Base-by-base conservation (phyloP, 2,797 vertebrate species). In the Pangasius macronema region DNA sequence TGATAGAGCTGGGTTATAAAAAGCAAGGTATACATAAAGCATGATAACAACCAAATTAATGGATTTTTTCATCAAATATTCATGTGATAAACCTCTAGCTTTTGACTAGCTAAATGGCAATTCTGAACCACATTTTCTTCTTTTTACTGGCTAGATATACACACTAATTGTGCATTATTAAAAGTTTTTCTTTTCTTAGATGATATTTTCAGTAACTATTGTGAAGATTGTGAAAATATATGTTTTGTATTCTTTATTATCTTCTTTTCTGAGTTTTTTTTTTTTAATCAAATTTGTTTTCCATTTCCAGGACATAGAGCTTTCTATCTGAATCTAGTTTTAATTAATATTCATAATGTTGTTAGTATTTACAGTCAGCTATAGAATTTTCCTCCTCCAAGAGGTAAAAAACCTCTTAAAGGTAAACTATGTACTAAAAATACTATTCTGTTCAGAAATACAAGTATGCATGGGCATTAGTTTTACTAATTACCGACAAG, bases 11-110 rank as follows among this genome's bases (percentile, higher is more conserved):
- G 86, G 83, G 85, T 92, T 92, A 94, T 93, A 93, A 88, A 87
- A 90, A 89, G 93, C 27, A 84, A 89, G 87, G 90, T 93, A 94
- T 94, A 93, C 93, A 95, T 95, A 95, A 95, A 92, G 91, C 91
- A 94, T 94, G 93, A 91, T 92, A 93, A 95, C 94, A 95, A 94
- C 92, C 87, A 93, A 93, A 96, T 96, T 93, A 94, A 95, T 95
- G 94, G 94, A 95, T 93, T 94, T 93, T 67, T 53, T 93, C 87
- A 83, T 95, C 11, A 94, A 95, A 94, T 92, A 95, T 95, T 94
- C 46, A 95, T 79, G 51, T 2, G 86, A 95, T 95, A 94, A 95
- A 94, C 92, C 91, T 85, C 87, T 87, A 92, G 88, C 93, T 94
- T 94, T 90, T 85, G 88, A 59, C n/a, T 53, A 2, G 81, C 72